These are phyloP conservation scores for Drosophila rellima DNA, from an alignment of 2,888 invertebrate genomes.

Conservation along the genomic window DNA sequence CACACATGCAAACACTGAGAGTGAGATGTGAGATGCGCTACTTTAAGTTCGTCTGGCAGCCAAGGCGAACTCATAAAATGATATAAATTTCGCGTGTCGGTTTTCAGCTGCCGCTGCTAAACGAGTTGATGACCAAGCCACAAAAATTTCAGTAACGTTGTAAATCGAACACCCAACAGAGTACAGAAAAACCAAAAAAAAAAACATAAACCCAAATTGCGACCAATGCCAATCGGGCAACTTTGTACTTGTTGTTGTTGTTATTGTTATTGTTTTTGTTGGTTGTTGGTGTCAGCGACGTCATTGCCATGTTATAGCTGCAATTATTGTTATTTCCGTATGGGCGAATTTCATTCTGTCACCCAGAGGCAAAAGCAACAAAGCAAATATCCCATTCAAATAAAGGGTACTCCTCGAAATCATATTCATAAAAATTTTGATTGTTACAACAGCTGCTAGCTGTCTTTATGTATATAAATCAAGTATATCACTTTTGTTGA, in stretches of 20 bases:
- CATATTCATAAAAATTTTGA: conserved; percentile 33
- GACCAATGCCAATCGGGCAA: conserved; percentile 65
- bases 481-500: conserved; percentile 9
- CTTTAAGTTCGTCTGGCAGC: conserved; percentile 48
- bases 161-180: conserved; percentile 64
- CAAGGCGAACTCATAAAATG: conserved; percentile 49
- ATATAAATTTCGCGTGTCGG: conserved; percentile 50
- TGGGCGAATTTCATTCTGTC: conserved; percentile 65
- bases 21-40: conserved; percentile 38
- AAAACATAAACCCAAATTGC: conserved; percentile 40
- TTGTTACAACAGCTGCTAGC: conserved; percentile 32
- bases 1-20: conserved; percentile 1
- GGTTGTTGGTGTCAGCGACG: conserved; percentile 48
- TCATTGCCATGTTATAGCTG: conserved; percentile 68
- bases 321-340: conserved; percentile 76
- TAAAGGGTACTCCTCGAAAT: conserved; percentile 38
- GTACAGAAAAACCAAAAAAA: conserved; percentile 21
- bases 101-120: conserved; percentile 42
- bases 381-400: conserved; percentile 36
- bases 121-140: conserved; percentile 76
- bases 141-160: conserved; percentile 69
- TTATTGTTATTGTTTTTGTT: conserved; percentile 20
- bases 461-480: neutral
- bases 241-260: conserved; percentile 46
- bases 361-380: conserved; percentile 41